Evolutionary conservation across 2,797 vertebrate genomes (phyloP).

Genomic region (Adelosebastes latens): DNA sequence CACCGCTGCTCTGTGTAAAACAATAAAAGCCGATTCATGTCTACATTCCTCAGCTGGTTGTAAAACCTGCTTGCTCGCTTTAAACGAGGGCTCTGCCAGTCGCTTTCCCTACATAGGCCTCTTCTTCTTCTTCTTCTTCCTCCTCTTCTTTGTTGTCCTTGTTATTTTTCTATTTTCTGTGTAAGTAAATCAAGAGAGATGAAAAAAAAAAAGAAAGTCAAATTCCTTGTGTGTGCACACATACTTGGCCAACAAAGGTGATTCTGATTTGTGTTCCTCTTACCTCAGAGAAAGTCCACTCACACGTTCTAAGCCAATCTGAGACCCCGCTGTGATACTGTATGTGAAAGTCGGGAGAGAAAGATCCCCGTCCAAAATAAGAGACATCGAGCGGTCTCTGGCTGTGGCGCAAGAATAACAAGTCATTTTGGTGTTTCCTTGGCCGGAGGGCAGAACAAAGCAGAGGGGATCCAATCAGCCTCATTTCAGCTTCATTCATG

Average conservation of each 20-base stretch:
- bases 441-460: slow-evolving; percentile 65
- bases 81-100: slow-evolving; percentile 53
- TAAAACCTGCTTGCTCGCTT: slow-evolving; percentile 58
- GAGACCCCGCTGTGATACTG: slow-evolving; percentile 13
- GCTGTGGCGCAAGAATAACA: slow-evolving; percentile 74
- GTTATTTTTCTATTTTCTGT: not conserved
- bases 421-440: slow-evolving; percentile 79
- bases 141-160: not conserved
- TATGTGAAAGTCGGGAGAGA: slow-evolving; percentile 29
- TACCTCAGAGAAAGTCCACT: not conserved
- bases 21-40: slow-evolving; percentile 72
- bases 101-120: slow-evolving; percentile 50
- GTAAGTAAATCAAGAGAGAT: not conserved
- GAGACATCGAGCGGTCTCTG: slow-evolving; percentile 64
- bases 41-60: slow-evolving; percentile 70
- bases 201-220: not conserved
- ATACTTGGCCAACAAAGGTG: not conserved
- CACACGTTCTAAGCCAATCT: not conserved
- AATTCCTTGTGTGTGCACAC: not conserved
- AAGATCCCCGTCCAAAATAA: slow-evolving; percentile 58
- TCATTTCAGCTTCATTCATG: slow-evolving; percentile 73
- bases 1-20: slow-evolving; percentile 57
- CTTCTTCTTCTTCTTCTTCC: slow-evolving; percentile 30
- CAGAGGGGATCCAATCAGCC: slow-evolving; percentile 70
- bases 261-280: not conserved